phyloP scores from a whole-genome alignment of 2,113 vertebrate genomes.

The Daphoenositta chrysoptera region DNA sequence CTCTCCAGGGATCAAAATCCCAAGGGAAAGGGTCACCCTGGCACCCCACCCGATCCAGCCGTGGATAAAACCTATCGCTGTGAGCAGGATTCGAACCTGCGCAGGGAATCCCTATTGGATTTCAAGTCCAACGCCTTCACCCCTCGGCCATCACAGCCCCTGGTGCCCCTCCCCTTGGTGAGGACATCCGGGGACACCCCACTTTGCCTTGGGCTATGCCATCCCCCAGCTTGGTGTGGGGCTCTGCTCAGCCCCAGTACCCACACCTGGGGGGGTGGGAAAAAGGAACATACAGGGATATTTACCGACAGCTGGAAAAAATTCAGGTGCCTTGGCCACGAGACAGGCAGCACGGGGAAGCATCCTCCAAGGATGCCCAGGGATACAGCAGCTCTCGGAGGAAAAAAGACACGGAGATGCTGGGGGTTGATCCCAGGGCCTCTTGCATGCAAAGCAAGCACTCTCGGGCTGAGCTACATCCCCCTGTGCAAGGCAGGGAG shows the following conservation, averaged over 20 bases:
- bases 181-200: rapidly evolving
- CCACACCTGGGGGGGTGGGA: rapidly evolving
- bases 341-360: background rate
- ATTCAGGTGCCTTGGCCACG: background rate
- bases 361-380: background rate
- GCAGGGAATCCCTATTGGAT: background rate
- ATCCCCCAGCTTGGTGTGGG: too few relatives aligned
- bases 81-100: constrained; percentile 6
- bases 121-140: constrained; percentile 22
- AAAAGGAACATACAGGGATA: background rate
- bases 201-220: too few relatives aligned
- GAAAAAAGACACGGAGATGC: background rate
- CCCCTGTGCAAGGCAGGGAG: background rate
- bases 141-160: background rate
- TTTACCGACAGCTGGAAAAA: background rate
- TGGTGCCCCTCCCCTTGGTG: rapidly evolving
- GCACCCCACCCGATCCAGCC: rapidly evolving
- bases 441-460: background rate
- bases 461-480: background rate
- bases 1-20: background rate
- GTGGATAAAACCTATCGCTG: background rate
- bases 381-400: background rate
- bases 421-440: background rate
- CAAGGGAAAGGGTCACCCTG: rapidly evolving
- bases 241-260: background rate